Conservation (phyloP, 2,797 vertebrate genomes). For the Buphagus erythrorhynchus region DNA sequence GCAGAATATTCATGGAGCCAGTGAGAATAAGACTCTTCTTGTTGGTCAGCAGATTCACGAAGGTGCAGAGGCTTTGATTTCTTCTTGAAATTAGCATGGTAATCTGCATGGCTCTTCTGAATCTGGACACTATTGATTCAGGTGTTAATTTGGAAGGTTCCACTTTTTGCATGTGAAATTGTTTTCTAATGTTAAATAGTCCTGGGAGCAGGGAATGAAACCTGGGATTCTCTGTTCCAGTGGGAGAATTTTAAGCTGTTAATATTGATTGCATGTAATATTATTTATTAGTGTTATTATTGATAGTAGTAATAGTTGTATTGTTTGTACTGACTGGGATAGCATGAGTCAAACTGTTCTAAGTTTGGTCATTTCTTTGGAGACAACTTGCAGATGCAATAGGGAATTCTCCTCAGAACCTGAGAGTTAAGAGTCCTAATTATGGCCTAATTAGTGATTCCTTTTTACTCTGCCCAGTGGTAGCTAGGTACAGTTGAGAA, state of each 20-base stretch:
- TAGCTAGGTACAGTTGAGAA: not conserved
- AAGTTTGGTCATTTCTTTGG: not conserved
- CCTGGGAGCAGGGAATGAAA: not conserved
- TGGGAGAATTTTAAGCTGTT: not conserved
- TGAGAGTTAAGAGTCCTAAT: not conserved
- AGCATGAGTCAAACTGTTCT: not conserved
- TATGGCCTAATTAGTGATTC: not conserved
- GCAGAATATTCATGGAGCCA: not conserved
- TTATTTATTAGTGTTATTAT: not conserved
- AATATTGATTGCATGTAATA: not conserved
- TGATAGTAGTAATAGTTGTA: not conserved
- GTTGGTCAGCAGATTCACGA: not conserved
- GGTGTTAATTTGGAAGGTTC: not conserved
- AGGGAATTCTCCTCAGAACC: not conserved
- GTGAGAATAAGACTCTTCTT: not conserved
- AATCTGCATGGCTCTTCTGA: not conserved
- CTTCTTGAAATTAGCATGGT: not conserved
- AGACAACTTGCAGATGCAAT: not conserved
- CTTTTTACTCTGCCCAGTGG: not conserved
- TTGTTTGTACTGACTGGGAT: not conserved
- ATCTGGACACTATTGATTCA: not conserved
- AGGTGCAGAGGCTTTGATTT: not conserved
- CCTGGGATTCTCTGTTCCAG: not conserved
- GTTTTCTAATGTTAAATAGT: not conserved
- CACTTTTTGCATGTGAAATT: not conserved